Base-by-base conservation (phyloP, 2,113 vertebrate genomes). In the Grallaria varia region DNA sequence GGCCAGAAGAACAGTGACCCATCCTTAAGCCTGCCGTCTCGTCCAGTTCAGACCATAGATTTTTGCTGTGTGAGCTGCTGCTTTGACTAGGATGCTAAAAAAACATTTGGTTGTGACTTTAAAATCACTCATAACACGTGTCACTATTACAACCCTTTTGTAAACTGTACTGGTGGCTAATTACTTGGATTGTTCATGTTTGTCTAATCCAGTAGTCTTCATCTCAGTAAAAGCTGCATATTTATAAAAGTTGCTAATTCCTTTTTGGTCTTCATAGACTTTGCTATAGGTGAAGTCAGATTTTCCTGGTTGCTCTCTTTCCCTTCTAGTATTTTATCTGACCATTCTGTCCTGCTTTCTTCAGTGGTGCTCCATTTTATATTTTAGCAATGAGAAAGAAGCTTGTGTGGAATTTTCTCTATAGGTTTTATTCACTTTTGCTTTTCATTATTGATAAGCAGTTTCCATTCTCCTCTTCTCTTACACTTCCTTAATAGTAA, bases 391-490 rank as follows among this genome's bases (percentile, higher is more conserved):
- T 27, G 59, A 78, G n/a, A 67, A 81, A 69, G 31, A 49, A 4
- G 3, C 39, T 60, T 42, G 22, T 50, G 33, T 64, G 68, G 56
- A 90, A 49, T 56, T 91, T 76, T 69, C 53, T 89, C 35, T 71
- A 30, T 4, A 31, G 45, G 60, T 86, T 92, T 94, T 88, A 60
- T 21, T 94, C 12, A 16, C 22, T 76, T 84, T 62, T 74, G 44
- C 28, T 80, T 92, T 95, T 89, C 56, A 82, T 89, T 84, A 94
- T 60, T 92, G 44, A 83, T 90, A 72, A 91, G 56, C 39, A 47
- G n/a, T 76, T 94, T 75, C 58, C 8, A 3, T 79, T 83, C 21
- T 78, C 60, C 44, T 86, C 28, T 83, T 50, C 44, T 88, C 45
- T 89, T 95, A 75, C 18, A 18, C 35, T 71, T 64, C 52, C 21